Evolutionary conservation across 1,140 invertebrate species (phyloP), one percentile per base, ranked within the genome.

Genomic region (Aphaenogaster ashmeadi): DNA sequence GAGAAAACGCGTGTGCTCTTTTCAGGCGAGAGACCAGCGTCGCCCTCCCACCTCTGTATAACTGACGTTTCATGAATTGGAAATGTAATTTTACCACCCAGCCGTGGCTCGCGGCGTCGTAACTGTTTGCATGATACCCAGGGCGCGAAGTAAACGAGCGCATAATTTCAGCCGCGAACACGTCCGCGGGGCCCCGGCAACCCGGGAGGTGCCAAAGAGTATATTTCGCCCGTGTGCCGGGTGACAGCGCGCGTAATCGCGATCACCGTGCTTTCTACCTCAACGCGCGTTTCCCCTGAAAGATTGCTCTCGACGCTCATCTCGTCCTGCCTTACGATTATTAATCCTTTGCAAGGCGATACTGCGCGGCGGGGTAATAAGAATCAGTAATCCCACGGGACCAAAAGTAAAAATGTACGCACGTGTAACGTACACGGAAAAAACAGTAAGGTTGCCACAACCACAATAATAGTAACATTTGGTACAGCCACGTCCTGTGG

Each of bases 51-150:
- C 60, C 86, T 67, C 89, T 93, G 92, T 93, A 92, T 92, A 93
- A 93, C 94, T 94, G 94, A 94, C 94, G 86, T 95, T 95, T 95
- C 94, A 94, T 95, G 94, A 95, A 95, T 95, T 94, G 94, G 94
- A 95, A 95, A 95, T 95, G 94, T 95, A 95, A 95, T 95, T 95
- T 95, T 92, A 94, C 93, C 92, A 78, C 86, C 64, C 58, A 88
- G 85, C 86, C 88, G 91, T 92, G 91, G 92, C 93, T 93, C 92
- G 88, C 87, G 88, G 89, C 75, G 86, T 88, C 92, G 92, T 95
- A 95, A 95, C 93, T 93, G 93, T 94, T 95, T 93, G 93, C 93
- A 94, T 93, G 94, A 94, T 94, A 93, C 90, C 91, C 89, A 88
- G 92, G 90, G 92, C 88, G 92, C 88, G 91, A 91, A 94, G 93